Evolutionary conservation across 2,888 invertebrate species (phyloP), one percentile per base, ranked within the genome.

Genomic region (Digitonthophagus gazella): DNA sequence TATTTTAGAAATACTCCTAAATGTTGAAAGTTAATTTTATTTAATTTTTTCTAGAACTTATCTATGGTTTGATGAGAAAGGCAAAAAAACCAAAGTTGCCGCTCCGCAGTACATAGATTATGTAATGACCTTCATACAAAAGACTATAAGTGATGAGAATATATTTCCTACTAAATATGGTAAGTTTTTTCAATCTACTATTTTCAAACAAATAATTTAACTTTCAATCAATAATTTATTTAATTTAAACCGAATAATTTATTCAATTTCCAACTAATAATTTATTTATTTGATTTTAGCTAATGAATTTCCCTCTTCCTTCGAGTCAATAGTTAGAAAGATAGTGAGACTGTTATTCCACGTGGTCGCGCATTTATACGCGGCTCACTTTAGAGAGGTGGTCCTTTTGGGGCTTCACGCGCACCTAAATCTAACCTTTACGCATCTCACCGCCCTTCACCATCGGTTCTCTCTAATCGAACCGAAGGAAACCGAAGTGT

Each of bases 81-180:
- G 98, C 78, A 98, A 98, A 88, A 98, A 98, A 87, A 93, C 93
- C 76, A 93, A 96, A 84, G 93, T 97, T 80, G 94, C 97, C 75
- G 97, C 98, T 78, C 97, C 97, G 78, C 97, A 98, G 86, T 98
- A 98, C 86, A 94, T 98, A 84, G 98, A 98, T 87, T 97, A 96
- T 86, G 97, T 97, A 82, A 98, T 98, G 96, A 96, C 97, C 74
- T 96, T 93, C 87, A 96, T 95, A 78, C 97, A 98, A 86, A 96
- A 96, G 87, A 96, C 95, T 77, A 93, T 98, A 86, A 94, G 93
- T 84, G 97, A 98, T 85, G 98, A 98, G 88, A 90, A 91, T 81
- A 90, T 97, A 83, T 98, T 98, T 88, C 98, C 98, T 84, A 98
- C 98, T 82, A 98, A 98, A 90, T 97, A 96, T 85, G 97, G 97